These are phyloP conservation scores for Characodon lateralis DNA, from an alignment of 2,797 vertebrate species.

Conservation along the genomic window DNA sequence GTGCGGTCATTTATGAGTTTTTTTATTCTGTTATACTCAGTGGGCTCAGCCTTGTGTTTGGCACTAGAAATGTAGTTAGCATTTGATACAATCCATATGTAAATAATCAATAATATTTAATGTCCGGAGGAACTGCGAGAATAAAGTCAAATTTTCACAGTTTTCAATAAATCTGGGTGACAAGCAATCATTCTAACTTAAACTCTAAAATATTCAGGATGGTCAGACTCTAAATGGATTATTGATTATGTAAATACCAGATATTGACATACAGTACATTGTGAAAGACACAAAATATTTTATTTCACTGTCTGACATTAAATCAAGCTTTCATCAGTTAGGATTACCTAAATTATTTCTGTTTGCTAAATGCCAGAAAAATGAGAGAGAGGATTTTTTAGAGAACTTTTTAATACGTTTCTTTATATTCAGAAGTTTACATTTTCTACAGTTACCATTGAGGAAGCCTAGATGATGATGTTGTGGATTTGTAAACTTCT, in stretches of 20 bases:
- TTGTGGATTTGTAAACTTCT: no score
- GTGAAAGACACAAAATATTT: not conserved
- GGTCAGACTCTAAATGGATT: not conserved
- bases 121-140: not conserved
- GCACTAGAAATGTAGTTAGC: not conserved
- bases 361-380: not conserved
- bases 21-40: no score
- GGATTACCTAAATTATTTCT: not conserved
- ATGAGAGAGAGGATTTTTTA: not conserved
- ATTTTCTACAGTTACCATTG: no score
- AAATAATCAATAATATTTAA: not conserved
- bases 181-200: not conserved
- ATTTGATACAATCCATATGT: not conserved
- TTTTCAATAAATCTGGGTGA: no score
- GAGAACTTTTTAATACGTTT: not conserved
- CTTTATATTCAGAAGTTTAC: no score
- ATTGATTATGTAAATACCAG: not conserved
- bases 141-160: no score
- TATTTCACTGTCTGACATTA: not conserved
- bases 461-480: no score
- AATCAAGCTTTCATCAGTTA: not conserved
- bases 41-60: no score
- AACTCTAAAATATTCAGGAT: not conserved
- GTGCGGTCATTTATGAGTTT: no score
- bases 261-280: no score